Percentiles rank a stretch among this genome's conserved stretches.
Evolutionary conservation across 2,113 vertebrate genomes (phyloP).

Genomic region (Hippoglossus stenolepis): DNA sequence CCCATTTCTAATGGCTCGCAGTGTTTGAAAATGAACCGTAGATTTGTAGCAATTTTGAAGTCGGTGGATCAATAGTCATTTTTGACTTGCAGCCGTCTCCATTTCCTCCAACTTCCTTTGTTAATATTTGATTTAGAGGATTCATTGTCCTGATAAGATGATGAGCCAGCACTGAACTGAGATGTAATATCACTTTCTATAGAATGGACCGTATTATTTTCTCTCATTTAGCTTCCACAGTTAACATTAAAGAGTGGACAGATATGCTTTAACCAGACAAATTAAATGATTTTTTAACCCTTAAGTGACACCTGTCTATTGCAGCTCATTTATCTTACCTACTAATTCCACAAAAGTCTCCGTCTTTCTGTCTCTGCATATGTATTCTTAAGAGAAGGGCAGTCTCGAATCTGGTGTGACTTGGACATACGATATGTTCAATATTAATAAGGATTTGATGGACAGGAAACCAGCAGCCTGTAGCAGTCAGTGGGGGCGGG

Average conservation of each 20-base stretch:
- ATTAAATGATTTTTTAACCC: too few species aligned
- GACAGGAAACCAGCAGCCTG: too few species aligned
- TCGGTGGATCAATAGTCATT: slow-evolving; percentile 55
- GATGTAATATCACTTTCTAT: slow-evolving; percentile 4
- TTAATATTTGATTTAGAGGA: slow-evolving; percentile 64
- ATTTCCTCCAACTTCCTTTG: slow-evolving; percentile 55
- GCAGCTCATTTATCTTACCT: too few species aligned
- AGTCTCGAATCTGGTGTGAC: too few species aligned
- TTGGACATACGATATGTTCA: too few species aligned
- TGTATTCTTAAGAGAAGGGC: too few species aligned
- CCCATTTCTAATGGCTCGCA: slow-evolving; percentile 55
- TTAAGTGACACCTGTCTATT: too few species aligned
- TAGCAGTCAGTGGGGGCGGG: too few species aligned
- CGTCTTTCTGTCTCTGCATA: too few species aligned
- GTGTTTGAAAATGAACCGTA: slow-evolving; percentile 48
- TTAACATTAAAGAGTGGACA: background rate
- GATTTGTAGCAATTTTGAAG: slow-evolving; percentile 52
- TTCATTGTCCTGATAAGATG: slow-evolving; percentile 43
- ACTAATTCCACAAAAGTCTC: too few species aligned
- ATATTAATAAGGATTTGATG: too few species aligned
- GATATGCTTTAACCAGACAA: too few species aligned
- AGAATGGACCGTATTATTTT: background rate
- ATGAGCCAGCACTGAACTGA: slow-evolving; percentile 29
- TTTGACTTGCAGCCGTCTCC: slow-evolving; percentile 49
- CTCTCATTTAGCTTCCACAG: background rate